phyloP scores from a whole-genome alignment of 2,113 vertebrate genomes.

The Atractosteus spatula region DNA sequence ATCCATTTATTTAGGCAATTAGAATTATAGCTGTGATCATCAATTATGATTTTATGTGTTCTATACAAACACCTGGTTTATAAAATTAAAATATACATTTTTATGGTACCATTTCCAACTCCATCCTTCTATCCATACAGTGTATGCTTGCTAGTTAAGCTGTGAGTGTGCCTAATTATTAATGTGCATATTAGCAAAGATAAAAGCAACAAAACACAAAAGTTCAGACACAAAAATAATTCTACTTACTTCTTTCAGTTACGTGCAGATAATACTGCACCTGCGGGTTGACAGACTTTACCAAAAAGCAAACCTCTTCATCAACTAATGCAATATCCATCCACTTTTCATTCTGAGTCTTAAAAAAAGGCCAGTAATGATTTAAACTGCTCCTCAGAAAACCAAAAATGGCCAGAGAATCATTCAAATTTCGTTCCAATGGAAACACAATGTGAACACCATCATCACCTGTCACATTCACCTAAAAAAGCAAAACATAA shows the following conservation, averaged over 20 bases:
- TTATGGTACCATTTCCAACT: too few species aligned
- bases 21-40: too few species aligned
- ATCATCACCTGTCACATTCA: constrained; percentile 20
- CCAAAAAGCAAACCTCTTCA: constrained; percentile 41
- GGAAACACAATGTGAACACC: constrained; percentile 33
- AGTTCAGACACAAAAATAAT: not conserved
- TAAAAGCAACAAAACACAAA: not conserved
- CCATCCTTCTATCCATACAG: too few species aligned
- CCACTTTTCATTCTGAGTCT: constrained; percentile 18
- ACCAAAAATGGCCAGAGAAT: constrained; percentile 5
- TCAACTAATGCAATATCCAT: constrained; percentile 37
- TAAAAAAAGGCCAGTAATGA: constrained; percentile 32
- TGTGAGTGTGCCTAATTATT: too few species aligned
- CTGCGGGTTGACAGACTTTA: constrained; percentile 30
- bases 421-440: constrained; percentile 25
- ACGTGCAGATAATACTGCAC: constrained; percentile 34
- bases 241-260: constrained; percentile 36
- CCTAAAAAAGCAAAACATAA: constrained; percentile 20
- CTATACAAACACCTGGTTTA: too few species aligned
- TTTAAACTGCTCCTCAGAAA: constrained; percentile 23
- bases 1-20: not conserved
- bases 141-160: too few species aligned
- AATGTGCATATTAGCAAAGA: too few species aligned
- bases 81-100: too few species aligned
- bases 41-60: too few species aligned